phyloP scores from a whole-genome alignment of 2,113 vertebrate species.

The Barnardius zonarius region DNA sequence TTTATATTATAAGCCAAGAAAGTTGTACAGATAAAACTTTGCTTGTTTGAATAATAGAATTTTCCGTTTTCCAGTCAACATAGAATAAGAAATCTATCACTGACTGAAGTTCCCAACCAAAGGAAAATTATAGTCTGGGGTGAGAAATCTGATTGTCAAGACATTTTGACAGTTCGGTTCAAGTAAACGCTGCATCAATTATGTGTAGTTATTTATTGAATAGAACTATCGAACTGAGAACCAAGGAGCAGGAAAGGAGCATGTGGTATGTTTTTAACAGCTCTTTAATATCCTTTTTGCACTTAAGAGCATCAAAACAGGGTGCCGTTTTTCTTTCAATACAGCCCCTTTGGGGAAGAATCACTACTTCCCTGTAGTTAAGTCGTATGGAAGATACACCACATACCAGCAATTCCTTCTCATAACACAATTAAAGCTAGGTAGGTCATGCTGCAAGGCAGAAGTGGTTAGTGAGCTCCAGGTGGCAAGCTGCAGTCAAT shows the following conservation, averaged over 20 bases:
- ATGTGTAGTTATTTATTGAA: neutral
- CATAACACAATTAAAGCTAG: neutral
- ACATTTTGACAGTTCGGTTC: neutral
- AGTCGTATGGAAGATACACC: neutral
- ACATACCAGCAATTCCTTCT: neutral
- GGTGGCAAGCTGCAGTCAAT: neutral
- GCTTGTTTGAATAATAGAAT: slow-evolving; percentile 49
- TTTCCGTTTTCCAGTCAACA: neutral
- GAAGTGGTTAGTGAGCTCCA: neutral
- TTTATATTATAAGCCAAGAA: slow-evolving; percentile 53
- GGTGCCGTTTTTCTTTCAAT: neutral
- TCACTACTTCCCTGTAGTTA: neutral
- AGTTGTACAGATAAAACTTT: slow-evolving; percentile 27
- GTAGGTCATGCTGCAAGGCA: neutral
- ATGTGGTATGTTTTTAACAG: neutral
- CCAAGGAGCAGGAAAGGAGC: neutral
- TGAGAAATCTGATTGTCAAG: neutral
- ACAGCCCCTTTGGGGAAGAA: neutral
- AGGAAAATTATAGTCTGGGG: neutral
- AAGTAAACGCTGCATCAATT: neutral
- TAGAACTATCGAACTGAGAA: neutral
- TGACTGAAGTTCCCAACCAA: neutral
- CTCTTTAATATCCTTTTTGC: neutral
- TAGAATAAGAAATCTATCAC: slow-evolving; percentile 11
- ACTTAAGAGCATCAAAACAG: neutral